A percentile compares a stretch with the other conserved stretches of the same genome.
Conservation (phyloP, 2,113 vertebrate genomes). For the Bubo bubo region DNA sequence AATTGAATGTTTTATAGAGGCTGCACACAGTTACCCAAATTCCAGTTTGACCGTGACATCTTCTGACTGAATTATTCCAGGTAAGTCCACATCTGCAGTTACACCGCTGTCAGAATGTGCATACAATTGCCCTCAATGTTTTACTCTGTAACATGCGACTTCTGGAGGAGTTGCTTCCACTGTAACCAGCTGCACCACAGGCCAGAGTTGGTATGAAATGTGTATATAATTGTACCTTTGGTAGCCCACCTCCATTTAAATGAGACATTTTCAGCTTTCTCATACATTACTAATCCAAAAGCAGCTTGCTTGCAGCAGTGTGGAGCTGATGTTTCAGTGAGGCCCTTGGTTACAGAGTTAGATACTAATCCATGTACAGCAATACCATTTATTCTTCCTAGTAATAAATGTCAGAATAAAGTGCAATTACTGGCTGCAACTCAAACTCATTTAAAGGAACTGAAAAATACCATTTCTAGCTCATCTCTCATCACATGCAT, state of each 20-base stretch:
- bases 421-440: not conserved
- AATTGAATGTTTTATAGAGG: not conserved
- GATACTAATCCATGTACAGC: not conserved
- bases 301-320: not conserved
- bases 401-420: not conserved
- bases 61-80: not conserved
- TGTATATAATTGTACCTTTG: not conserved
- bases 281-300: not conserved
- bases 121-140: rapidly evolving
- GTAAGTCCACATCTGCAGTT: not conserved
- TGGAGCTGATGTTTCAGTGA: not conserved
- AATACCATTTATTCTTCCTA: not conserved
- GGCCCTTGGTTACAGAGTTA: too few relatives aligned
- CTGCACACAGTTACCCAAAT: not conserved
- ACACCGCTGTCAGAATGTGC: too few relatives aligned
- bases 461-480: not conserved
- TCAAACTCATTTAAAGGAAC: not conserved
- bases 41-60: not conserved
- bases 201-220: not conserved
- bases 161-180: not conserved
- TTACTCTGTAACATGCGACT: rapidly evolving
- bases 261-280: not conserved
- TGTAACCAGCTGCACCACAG: not conserved
- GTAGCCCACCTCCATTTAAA: not conserved
- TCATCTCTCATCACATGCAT: rapidly evolving